Base-by-base conservation (phyloP, 2,888 invertebrate genomes). In the Leucania comma region DNA sequence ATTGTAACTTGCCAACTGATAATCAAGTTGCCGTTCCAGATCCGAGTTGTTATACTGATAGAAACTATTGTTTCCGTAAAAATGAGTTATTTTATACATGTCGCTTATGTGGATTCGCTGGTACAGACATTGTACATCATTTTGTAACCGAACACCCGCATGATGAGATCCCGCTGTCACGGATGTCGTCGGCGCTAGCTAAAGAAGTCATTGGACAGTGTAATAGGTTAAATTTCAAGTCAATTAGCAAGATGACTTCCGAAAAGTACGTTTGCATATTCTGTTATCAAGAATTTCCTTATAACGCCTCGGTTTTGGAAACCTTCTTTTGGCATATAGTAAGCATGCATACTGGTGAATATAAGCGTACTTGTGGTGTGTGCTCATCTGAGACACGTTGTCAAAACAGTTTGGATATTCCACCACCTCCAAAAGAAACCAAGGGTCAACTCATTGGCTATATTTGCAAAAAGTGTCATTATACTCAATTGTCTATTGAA, bases 301-400 rank as follows among this genome's bases (percentile, higher is more conserved):
- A 87, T 72, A 88, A 81, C 60, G 90, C 88, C 65, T 83, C 86
- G 1, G 84, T 89, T 46, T 87, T 95, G 57, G 94, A 95, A 86
- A 88, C 90, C 8, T 97, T 98, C 88, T 97, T 97, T 86, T 97
- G 98, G 88, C 98, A 98, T 86, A 95, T 98, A 53, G 97, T 95
- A 2, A 94, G 97, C 29, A 96, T 93, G 59, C 98, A 98, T 75
- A 98, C 98, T 0, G 98, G 98, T 0, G 98, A 98, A 91, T 98
- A 97, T 83, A 96, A 97, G 67, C 97, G 97, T 74, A 90, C 94
- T 29, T 98, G 98, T 89, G 96, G 96, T 1, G 92, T 93, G 59
- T 98, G 98, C 81, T 83, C 90, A 3, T 89, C 91, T 66, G 85
- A 90, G 75, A 88, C 90, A 79, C 83, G 87, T 82, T 89, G 95